A percentile compares a stretch with the other conserved stretches of the same genome.
Evolutionary conservation across 2,113 vertebrate species (phyloP).

Genomic region (Chunga burmeisteri): DNA sequence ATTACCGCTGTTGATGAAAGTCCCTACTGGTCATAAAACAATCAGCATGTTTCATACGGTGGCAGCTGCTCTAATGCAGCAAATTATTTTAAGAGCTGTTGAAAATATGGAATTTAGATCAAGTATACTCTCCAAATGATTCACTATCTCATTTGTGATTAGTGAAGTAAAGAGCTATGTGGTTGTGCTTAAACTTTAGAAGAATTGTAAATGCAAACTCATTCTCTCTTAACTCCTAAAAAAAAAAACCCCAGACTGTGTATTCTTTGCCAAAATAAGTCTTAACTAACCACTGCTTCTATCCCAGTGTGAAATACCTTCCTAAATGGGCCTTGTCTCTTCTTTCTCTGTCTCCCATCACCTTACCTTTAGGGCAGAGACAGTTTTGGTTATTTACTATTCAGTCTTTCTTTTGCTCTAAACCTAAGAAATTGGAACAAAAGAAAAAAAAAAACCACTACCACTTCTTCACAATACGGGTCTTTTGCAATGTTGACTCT

Average conservation of each 20-base stretch:
- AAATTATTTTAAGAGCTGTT: not conserved
- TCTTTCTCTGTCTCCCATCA: not conserved
- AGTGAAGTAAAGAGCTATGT: not conserved
- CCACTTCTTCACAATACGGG: not conserved
- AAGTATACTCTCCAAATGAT: not conserved
- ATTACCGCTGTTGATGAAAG: not conserved
- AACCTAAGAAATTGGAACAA: not conserved
- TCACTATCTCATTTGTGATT: not conserved
- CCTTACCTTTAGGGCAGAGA: not conserved
- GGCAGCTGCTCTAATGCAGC: not conserved
- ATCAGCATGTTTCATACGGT: not conserved
- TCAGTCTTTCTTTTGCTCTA: not conserved
- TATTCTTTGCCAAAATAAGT: not conserved
- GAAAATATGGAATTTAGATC: not conserved
- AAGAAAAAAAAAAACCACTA: not conserved
- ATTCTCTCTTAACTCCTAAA: not conserved
- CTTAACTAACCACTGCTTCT: not conserved
- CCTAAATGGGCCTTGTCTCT: not conserved
- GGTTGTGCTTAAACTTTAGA: not conserved
- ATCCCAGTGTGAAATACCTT: not conserved
- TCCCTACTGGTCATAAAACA: not conserved
- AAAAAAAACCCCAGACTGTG: fast-evolving
- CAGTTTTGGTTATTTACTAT: not conserved
- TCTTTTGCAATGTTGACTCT: not conserved
- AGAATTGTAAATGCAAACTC: not conserved